phyloP scores from a whole-genome alignment of 2,113 vertebrate genomes.

The Siniperca chuatsi region DNA sequence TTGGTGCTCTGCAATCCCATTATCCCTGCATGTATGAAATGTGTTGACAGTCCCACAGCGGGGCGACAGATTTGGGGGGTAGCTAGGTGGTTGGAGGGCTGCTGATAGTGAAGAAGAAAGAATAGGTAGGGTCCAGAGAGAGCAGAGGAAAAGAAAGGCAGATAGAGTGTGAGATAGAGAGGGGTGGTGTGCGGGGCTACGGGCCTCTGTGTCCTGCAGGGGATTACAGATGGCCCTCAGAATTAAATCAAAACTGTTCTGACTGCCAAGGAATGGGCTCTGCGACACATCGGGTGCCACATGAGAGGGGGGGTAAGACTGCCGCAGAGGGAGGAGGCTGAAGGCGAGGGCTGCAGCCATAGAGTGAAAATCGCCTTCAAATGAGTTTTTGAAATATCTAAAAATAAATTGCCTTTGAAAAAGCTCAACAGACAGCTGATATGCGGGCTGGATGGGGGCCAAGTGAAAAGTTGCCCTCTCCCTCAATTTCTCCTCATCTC shows the following conservation, averaged over 20 bases:
- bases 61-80: constrained; percentile 22
- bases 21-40: constrained; percentile 60
- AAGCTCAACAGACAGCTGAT: constrained; percentile 77
- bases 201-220: constrained; percentile 68
- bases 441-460: constrained; percentile 69
- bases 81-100: background rate
- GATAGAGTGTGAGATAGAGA: constrained; percentile 65
- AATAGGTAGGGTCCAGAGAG: constrained; percentile 53
- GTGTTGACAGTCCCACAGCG: constrained; percentile 49
- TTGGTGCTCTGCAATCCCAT: constrained; percentile 48
- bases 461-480: constrained; percentile 74
- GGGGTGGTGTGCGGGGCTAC: constrained; percentile 45
- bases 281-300: constrained; percentile 66
- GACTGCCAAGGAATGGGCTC: constrained; percentile 77
- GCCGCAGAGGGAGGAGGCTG: constrained; percentile 49
- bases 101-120: constrained; percentile 38
- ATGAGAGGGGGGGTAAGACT: constrained; percentile 58
- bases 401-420: constrained; percentile 84
- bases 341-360: constrained; percentile 46
- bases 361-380: constrained; percentile 78
- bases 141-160: constrained; percentile 50
- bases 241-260: constrained; percentile 81
- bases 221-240: constrained; percentile 82
- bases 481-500: constrained; percentile 59
- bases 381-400: constrained; percentile 85